phyloP scores from a whole-genome alignment of 2,113 vertebrate genomes.

The Catagonus wagneri region DNA sequence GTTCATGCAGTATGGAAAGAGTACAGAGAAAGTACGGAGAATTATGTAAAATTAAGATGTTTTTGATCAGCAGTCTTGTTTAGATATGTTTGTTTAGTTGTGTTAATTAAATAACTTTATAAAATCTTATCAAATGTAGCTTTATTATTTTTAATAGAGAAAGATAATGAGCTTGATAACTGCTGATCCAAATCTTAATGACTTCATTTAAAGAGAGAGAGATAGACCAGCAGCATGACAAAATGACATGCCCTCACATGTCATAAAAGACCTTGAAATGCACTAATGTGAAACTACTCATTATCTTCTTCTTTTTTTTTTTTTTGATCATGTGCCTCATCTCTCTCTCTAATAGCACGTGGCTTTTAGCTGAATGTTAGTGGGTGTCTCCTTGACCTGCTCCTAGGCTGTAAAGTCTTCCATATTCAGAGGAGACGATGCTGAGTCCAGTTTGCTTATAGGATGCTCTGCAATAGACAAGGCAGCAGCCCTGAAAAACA shows the following conservation, averaged over 20 bases:
- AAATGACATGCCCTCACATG: not conserved
- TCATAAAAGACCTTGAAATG: not conserved
- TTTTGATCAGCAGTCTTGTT: not conserved
- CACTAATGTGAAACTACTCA: not conserved
- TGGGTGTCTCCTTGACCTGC: slow-evolving; percentile 20
- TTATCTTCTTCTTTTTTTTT: not conserved
- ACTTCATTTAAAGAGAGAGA: not conserved
- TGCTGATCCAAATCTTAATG: not conserved
- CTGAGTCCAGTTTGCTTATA: not conserved
- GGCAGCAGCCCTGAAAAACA: slow-evolving; percentile 48
- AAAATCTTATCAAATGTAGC: not conserved
- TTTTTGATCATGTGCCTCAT: accelerated
- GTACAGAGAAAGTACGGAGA: accelerated
- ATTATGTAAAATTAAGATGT: not conserved
- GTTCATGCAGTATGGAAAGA: not conserved
- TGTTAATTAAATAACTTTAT: not conserved
- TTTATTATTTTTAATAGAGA: not conserved
- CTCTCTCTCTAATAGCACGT: not conserved
- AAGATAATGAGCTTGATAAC: not conserved
- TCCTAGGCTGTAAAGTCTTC: not conserved
- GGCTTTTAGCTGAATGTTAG: not conserved
- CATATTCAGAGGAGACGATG: not conserved
- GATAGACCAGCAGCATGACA: not conserved
- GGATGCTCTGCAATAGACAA: slow-evolving; percentile 8
- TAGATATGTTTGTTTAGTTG: not conserved